Evolutionary conservation across 2,797 vertebrate genomes (phyloP), one percentile per base, ranked within the genome.

Genomic region (Hydrophis major): DNA sequence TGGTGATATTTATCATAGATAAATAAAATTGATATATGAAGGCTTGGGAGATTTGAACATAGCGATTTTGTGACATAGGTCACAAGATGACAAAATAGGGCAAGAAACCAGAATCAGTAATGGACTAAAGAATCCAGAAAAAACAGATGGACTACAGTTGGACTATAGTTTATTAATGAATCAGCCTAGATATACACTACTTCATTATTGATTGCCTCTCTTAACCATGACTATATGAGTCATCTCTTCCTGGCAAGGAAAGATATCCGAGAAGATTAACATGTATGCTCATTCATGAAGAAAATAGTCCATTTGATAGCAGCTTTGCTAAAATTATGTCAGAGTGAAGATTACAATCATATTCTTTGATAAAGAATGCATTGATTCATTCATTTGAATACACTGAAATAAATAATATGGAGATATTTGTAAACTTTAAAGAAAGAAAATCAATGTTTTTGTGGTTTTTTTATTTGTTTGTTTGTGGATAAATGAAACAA

Each of bases 401-500:
- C 59, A 89, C 28, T 61, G 56, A 89, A 88, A 69, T 50, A 87
- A 78, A 66, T 55, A 78, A 66, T 55, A 47, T 63, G 20, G 18
- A 4, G 42, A 8, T 32, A 25, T 13, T 56, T 37, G 47, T 74
- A 25, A 61, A 61, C 32, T n/a, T 47, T n/a, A 86, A 78, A 92
- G 89, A 93, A 74, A 93, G 11, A 74, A 94, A 50, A 89, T 66
- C 74, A 61, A 92, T 93, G 22, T 59, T 55, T 25, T 91, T 94
- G 94, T 55, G 11, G 11, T 11, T 94, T 92, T 89, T 94, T 94
- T 87, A 55, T 53, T 53, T 10, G 11, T 55, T 55, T 55, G 53
- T 93, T 74, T 42, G 87, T 91, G 94, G 95, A 93, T 92, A 88
- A 94, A 95, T 89, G 56, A 93, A 93, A 95, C 90, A 78, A 56